Percentiles rank a stretch among this genome's conserved stretches.
These are phyloP conservation scores for Eulemur albifrons DNA, from an alignment of 2,797 vertebrate genomes.

Conservation along the genomic window DNA sequence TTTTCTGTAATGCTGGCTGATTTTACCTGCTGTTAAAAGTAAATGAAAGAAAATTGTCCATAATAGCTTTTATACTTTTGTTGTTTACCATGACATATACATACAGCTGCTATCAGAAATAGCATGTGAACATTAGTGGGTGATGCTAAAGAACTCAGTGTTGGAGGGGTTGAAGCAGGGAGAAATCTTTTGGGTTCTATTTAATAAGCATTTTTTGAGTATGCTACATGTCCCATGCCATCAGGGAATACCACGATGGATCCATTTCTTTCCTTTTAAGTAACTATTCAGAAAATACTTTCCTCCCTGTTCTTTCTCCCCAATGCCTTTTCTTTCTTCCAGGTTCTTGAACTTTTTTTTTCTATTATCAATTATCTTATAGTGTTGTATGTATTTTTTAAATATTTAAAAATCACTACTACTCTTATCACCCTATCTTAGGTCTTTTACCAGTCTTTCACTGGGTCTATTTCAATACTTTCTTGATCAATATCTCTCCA, in stretches of 20 bases:
- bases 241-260: neutral
- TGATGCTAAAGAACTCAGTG: neutral
- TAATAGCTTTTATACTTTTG: constrained; percentile 54
- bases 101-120: neutral
- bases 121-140: neutral
- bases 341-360: neutral
- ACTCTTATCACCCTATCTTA: neutral
- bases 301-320: constrained; percentile 13
- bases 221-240: neutral
- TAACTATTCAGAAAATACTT: constrained; percentile 4
- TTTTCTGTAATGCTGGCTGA: constrained; percentile 53
- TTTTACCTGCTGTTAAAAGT: constrained; percentile 67
- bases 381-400: neutral
- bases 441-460: neutral
- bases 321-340: neutral
- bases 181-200: neutral
- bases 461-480: neutral
- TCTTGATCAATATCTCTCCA: neutral
- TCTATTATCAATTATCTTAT: neutral
- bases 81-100: constrained; percentile 23
- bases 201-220: constrained; percentile 10
- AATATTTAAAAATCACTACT: neutral
- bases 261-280: neutral
- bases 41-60: constrained; percentile 59
- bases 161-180: neutral